phyloP scores from a whole-genome alignment of 2,113 vertebrate species.

The Anseranas semipalmata region DNA sequence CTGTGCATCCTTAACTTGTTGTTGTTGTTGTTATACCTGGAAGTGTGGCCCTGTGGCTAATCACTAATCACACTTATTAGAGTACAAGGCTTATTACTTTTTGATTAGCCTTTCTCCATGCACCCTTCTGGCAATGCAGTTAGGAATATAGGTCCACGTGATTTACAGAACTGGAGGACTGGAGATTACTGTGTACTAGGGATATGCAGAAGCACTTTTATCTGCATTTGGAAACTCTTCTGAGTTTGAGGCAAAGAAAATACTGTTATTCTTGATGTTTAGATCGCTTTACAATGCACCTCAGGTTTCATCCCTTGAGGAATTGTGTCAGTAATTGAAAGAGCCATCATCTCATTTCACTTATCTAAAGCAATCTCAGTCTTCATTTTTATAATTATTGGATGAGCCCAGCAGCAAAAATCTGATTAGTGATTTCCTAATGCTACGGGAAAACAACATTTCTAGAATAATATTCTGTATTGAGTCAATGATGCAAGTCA shows the following conservation, averaged over 20 bases:
- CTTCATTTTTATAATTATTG: conserved; percentile 60
- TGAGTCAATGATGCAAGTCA: conserved; percentile 15
- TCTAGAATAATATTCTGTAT: conserved; percentile 23
- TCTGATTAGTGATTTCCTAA: conserved; percentile 54
- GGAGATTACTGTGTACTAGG: not conserved
- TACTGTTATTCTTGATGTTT: not conserved
- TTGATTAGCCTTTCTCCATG: not conserved
- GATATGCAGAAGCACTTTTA: not conserved
- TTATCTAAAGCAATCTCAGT: conserved; percentile 68
- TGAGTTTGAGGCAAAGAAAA: not conserved
- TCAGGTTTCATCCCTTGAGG: conserved; percentile 32
- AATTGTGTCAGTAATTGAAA: conserved; percentile 66
- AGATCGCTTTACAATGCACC: not conserved
- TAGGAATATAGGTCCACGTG: not conserved
- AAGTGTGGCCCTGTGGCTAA: not conserved
- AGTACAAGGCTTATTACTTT: not conserved
- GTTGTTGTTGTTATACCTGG: not conserved
- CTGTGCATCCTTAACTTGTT: not conserved
- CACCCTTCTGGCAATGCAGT: not conserved
- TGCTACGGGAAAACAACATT: conserved; percentile 10
- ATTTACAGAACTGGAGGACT: not conserved
- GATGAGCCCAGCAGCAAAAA: conserved; percentile 53
- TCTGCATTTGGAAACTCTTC: not conserved
- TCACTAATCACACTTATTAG: not conserved
- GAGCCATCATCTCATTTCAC: conserved; percentile 40